phyloP scores from a whole-genome alignment of 2,113 vertebrate species.

The Hippocampus barbouri region DNA sequence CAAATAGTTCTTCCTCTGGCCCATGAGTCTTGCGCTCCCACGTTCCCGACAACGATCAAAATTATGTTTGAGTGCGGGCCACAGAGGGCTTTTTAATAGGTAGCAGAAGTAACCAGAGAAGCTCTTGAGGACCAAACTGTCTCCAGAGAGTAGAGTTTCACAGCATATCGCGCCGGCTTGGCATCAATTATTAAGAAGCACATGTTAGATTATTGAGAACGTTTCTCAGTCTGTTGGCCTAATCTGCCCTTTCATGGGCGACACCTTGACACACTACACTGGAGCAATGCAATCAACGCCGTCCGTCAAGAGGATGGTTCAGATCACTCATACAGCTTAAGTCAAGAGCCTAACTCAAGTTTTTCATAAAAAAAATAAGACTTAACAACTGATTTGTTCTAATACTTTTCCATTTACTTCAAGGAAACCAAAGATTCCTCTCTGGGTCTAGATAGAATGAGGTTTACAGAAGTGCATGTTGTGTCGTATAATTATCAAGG shows the following conservation, averaged over 20 bases:
- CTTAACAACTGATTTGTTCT: not conserved
- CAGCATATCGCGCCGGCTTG: slow-evolving; percentile 38
- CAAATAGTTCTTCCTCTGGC: not conserved
- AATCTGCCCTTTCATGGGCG: not conserved
- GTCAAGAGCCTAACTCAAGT: not conserved
- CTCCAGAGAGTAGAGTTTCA: slow-evolving; percentile 67
- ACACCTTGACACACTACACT: not conserved
- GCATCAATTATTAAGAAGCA: slow-evolving; percentile 73
- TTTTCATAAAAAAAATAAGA: not conserved
- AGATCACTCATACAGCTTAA: not conserved
- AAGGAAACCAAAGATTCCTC: not conserved
- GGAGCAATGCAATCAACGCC: slow-evolving; percentile 29
- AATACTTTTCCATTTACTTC: not conserved
- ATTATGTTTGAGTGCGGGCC: not conserved
- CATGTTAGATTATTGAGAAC: slow-evolving; percentile 14
- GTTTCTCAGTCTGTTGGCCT: slow-evolving; percentile 10
- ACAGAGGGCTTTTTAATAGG: slow-evolving; percentile 11
- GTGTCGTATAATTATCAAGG: not conserved
- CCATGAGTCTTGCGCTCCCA: not conserved
- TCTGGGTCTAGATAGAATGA: too few relatives aligned
- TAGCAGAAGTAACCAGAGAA: slow-evolving; percentile 54
- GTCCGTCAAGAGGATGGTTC: not conserved
- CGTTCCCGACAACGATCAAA: not conserved
- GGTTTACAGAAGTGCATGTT: not conserved
- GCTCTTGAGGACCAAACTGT: slow-evolving; percentile 52